Conservation (phyloP, 2,797 vertebrate species). For the Dromococcyx pavoninus region DNA sequence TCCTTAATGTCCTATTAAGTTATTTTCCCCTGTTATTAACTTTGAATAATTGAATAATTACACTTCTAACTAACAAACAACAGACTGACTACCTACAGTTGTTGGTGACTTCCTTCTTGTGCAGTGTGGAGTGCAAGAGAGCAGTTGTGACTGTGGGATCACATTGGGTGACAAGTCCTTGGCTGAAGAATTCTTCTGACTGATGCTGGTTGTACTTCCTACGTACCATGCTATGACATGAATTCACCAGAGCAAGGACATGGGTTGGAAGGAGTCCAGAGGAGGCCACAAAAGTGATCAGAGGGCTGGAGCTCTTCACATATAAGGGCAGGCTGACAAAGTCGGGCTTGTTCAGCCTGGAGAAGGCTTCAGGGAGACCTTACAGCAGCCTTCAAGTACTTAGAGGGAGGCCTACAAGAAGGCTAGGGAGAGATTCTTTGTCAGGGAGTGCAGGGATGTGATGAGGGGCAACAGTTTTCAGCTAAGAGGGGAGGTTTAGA, state of each 20-base stretch:
- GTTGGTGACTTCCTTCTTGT: neutral
- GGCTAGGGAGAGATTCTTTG: too few relatives aligned
- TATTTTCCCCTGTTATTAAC: neutral
- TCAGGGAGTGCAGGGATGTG: too few relatives aligned
- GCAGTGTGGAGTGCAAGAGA: accelerated
- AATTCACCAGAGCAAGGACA: neutral
- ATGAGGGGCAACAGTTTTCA: too few relatives aligned
- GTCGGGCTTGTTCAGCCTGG: too few relatives aligned
- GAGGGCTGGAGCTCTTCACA: too few relatives aligned
- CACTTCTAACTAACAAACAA: neutral
- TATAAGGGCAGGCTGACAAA: too few relatives aligned
- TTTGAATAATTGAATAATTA: neutral
- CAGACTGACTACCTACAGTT: accelerated
- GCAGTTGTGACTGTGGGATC: neutral
- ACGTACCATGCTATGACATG: accelerated
- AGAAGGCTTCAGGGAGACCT: too few relatives aligned
- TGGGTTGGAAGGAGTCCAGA: too few relatives aligned
- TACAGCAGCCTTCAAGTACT: too few relatives aligned
- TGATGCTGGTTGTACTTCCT: neutral
- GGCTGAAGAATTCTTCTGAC: neutral
- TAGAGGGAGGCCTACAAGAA: too few relatives aligned
- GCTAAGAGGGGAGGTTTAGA: too few relatives aligned
- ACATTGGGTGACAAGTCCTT: neutral
- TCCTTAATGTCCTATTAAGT: neutral
- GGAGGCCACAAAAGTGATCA: too few relatives aligned